These are phyloP conservation scores for Euglossa dilemma DNA, from an alignment of 1,140 invertebrate genomes.

Conservation along the genomic window DNA sequence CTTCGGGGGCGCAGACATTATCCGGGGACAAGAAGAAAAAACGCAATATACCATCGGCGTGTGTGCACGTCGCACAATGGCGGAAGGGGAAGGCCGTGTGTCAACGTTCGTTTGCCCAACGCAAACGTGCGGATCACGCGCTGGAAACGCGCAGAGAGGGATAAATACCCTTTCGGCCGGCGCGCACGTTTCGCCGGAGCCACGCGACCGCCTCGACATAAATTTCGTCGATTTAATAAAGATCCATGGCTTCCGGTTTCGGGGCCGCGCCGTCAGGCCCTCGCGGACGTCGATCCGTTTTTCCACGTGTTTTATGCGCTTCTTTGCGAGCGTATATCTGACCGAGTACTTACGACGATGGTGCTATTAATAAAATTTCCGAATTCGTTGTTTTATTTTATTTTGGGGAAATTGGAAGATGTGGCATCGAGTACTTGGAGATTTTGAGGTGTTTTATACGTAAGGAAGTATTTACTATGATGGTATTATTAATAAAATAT, in stretches of 20 bases:
- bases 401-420: too few relatives aligned
- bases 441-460: too few relatives aligned
- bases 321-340: too few relatives aligned
- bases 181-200: slow-evolving; percentile 50
- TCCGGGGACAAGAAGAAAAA: slow-evolving; percentile 23
- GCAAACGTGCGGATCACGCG: slow-evolving; percentile 49
- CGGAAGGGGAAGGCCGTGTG: slow-evolving; percentile 8
- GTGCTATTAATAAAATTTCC: too few relatives aligned
- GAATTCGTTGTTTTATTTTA: too few relatives aligned
- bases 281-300: not conserved
- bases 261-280: slow-evolving; percentile 1
- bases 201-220: slow-evolving; percentile 67
- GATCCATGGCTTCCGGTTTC: slow-evolving; percentile 67
- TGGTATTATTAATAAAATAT: too few relatives aligned
- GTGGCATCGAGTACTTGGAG: too few relatives aligned
- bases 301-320: too few relatives aligned
- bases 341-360: too few relatives aligned
- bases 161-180: slow-evolving; percentile 60
- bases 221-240: slow-evolving; percentile 72
- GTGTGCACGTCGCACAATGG: slow-evolving; percentile 40
- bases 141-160: slow-evolving; percentile 18
- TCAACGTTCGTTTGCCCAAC: slow-evolving; percentile 45
- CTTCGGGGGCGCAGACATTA: slow-evolving; percentile 19
- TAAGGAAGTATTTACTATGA: too few relatives aligned
- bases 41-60: slow-evolving; percentile 32